phyloP scores from a whole-genome alignment of 35 echinoderm and acorn worm species.

The Diadema setosum region DNA sequence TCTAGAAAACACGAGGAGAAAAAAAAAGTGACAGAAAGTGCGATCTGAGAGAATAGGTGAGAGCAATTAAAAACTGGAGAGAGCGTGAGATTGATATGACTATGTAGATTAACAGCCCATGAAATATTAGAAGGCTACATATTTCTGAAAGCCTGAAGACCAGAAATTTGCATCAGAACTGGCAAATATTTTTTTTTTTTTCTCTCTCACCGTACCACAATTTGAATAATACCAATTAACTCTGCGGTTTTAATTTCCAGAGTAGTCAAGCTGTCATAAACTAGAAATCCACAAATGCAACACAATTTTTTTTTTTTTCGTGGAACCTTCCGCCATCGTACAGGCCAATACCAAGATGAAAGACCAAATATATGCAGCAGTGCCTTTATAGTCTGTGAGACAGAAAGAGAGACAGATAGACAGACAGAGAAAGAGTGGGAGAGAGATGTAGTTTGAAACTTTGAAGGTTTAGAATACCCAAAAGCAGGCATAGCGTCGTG shows the following conservation, averaged over 20 bases:
- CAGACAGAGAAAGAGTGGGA: too few species aligned
- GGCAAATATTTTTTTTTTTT: not conserved
- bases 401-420: too few species aligned
- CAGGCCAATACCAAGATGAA: too few species aligned
- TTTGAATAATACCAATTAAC: slow-evolving; percentile 16
- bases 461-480: too few species aligned
- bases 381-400: too few species aligned
- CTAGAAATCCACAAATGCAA: too few species aligned
- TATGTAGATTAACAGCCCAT: too few species aligned
- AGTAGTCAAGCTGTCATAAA: not conserved
- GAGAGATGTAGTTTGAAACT: too few species aligned
- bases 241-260: slow-evolving; percentile 2
- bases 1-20: not conserved
- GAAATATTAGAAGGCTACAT: not conserved
- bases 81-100: not conserved
- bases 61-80: not conserved
- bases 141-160: not conserved
- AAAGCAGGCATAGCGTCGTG: too few species aligned
- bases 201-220: not conserved
- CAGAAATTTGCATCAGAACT: slow-evolving; percentile 3
- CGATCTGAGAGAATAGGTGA: not conserved
- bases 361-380: too few species aligned
- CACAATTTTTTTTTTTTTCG: too few species aligned
- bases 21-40: not conserved
- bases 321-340: too few species aligned